Base-by-base conservation (phyloP, 2,888 invertebrate genomes). In the Trypoxylon attenuatum region DNA sequence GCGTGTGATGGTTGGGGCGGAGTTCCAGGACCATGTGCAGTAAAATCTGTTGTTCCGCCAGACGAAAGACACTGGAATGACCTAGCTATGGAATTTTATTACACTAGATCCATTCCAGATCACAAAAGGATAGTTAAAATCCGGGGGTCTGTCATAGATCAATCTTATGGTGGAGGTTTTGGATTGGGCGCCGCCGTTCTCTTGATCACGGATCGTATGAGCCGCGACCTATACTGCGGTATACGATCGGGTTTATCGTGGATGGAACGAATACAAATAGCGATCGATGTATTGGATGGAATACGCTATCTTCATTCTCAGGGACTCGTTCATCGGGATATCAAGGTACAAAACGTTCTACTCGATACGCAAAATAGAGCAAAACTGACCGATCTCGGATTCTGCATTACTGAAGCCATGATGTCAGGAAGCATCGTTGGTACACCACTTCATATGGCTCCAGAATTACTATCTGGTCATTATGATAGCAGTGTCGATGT, bases 391-490 rank as follows among this genome's bases (percentile, higher is more conserved):
- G 96, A 96, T 88, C 90, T 96, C 19, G 96, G 96, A 0, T 96
- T 96, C 88, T 96, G 96, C 82, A 94, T 96, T 68, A 94, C 95
- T 1, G 95, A 94, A 83, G 95, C 96, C 0, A 94, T 96, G 90
- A 94, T 96, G 91, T 94, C 94, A 0, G 96, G 96, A 27, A 95
- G 95, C 67, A 92, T 96, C 64, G 96, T 96, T 19, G 96, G 94
- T 43, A 94, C 94, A 2, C 96, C 96, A 0, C 94, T 95, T 60
- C 96, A 96, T 86, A 96, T 96, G 96, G 96, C 96, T 8, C 96
- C 96, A 0, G 96, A 96, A 85, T 89, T 96, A 50, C 90, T 96
- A 62, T 91, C 91, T 10, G 94, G 95, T 0, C 91, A 91, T 66
- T 96, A 96, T 80, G 94, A 95, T 82, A 92, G 92, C 65, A 92